Percentiles rank a stretch among this genome's conserved stretches.
phyloP scores from a whole-genome alignment of 2,113 vertebrate genomes.

The Eulemur macaco region DNA sequence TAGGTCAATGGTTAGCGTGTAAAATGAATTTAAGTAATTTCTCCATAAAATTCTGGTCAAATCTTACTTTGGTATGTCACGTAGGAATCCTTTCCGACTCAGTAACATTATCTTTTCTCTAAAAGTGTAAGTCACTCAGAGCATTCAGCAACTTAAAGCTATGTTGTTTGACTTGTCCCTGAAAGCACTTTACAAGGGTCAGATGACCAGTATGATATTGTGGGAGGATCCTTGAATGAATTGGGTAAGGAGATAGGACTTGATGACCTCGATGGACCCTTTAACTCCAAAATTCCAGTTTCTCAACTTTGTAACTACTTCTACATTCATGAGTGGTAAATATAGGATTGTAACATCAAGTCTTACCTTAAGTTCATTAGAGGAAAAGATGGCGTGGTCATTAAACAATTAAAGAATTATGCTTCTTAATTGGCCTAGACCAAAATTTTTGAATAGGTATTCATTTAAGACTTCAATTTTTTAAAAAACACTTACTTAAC shows the following conservation, averaged over 20 bases:
- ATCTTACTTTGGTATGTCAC: not conserved
- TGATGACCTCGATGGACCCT: not conserved
- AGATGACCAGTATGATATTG: not conserved
- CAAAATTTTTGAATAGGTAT: not conserved
- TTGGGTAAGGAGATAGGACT: not conserved
- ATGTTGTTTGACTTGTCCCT: not conserved
- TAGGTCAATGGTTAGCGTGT: not conserved
- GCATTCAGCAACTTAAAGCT: not conserved
- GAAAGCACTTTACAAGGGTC: not conserved
- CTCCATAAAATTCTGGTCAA: not conserved
- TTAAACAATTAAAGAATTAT: not conserved
- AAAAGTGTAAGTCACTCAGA: not conserved
- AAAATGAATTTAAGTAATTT: conserved; percentile 25
- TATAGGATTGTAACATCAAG: not conserved
- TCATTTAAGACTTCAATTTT: not conserved
- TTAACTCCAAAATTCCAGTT: not conserved
- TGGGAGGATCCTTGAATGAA: not conserved
- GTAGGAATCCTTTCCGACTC: not conserved
- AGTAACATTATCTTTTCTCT: not conserved
- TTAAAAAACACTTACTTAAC: not conserved
- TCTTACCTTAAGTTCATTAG: not conserved
- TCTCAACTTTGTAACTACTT: conserved; percentile 14
- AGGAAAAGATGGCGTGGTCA: not conserved
- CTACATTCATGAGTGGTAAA: not conserved
- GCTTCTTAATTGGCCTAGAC: not conserved